A percentile compares a stretch with the other conserved stretches of the same genome.
Conservation (phyloP, 2,113 vertebrate genomes). For the Alligator mississippiensis region DNA sequence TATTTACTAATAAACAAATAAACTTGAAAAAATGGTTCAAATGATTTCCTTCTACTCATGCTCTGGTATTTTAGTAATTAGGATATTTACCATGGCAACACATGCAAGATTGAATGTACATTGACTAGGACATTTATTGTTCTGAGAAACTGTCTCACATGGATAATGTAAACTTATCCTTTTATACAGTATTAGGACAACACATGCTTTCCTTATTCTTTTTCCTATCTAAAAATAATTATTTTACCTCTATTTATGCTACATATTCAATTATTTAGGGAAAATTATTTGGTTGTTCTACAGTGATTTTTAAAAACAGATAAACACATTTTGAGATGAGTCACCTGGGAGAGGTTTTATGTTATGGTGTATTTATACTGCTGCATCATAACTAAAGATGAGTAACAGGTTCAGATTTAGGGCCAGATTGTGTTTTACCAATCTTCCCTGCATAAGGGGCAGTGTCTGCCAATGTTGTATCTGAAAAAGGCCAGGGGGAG, state of each 20-base stretch:
- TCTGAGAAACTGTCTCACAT: conserved; percentile 19
- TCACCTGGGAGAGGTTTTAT: not conserved
- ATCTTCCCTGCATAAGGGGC: not conserved
- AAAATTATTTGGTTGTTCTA: not conserved
- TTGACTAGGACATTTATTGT: not conserved
- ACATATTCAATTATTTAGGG: not conserved
- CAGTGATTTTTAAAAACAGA: not conserved
- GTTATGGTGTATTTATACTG: not conserved
- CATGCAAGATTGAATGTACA: not conserved
- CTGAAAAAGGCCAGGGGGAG: not conserved
- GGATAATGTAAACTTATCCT: conserved; percentile 20
- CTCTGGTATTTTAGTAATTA: conserved; percentile 36
- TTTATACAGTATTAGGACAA: conserved; percentile 4
- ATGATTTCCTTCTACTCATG: not conserved
- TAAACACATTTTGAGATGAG: not conserved
- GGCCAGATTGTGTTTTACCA: not conserved
- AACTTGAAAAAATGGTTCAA: not conserved
- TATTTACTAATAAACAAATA: not conserved
- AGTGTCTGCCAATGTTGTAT: not conserved
- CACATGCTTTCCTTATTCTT: not conserved
- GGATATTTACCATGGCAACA: conserved; percentile 23
- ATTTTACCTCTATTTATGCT: not conserved
- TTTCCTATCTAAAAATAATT: conserved; percentile 20
- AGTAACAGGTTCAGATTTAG: not conserved
- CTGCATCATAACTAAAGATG: not conserved